A percentile compares a stretch with the other conserved stretches of the same genome.
These are phyloP conservation scores for Chloroceryle aenea DNA, from an alignment of 2,113 vertebrate genomes.

Conservation along the genomic window DNA sequence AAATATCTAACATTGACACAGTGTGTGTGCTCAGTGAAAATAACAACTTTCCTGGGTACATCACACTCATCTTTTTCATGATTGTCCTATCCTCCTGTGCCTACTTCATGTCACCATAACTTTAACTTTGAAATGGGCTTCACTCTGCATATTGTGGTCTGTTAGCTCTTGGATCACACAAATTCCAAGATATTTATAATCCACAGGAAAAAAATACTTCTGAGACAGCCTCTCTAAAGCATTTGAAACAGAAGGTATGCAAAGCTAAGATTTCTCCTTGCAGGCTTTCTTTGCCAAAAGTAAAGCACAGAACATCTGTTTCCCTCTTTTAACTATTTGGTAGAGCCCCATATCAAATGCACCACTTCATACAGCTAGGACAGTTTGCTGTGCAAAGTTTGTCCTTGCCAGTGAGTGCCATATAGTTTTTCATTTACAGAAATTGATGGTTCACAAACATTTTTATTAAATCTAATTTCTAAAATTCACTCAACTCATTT, in stretches of 20 bases:
- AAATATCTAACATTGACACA: background rate
- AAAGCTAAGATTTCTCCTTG: background rate
- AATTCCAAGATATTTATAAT: background rate
- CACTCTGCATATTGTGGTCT: background rate
- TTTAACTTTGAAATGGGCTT: background rate
- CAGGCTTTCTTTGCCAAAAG: background rate
- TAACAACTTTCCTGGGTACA: background rate
- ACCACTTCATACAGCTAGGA: background rate
- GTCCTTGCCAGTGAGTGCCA: background rate
- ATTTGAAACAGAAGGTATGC: background rate
- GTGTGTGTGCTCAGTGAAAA: background rate
- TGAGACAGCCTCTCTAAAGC: background rate
- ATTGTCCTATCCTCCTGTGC: background rate
- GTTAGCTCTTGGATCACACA: background rate
- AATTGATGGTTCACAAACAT: accelerated
- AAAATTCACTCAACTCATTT: background rate
- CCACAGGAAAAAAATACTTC: background rate
- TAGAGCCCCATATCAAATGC: background rate
- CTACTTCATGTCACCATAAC: accelerated
- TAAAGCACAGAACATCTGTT: background rate
- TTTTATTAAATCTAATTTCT: background rate
- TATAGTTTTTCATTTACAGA: background rate
- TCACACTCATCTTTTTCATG: background rate
- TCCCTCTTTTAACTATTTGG: background rate
- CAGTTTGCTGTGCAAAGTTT: background rate